Percentiles rank a stretch among this genome's conserved stretches.
Evolutionary conservation across 2,888 invertebrate species (phyloP).

Genomic region (Operophtera brumata): DNA sequence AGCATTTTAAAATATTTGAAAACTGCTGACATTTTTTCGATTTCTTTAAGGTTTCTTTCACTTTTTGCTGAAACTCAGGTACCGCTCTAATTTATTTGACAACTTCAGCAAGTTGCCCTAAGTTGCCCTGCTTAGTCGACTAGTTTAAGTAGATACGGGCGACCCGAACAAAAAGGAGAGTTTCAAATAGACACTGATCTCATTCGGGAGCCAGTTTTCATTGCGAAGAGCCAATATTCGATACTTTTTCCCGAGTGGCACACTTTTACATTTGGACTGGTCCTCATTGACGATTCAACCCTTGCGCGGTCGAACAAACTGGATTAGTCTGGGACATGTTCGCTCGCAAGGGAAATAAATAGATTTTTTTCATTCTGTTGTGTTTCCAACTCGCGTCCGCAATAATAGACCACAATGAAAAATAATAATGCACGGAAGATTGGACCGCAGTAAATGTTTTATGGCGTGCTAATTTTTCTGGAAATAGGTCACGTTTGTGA

Average conservation of each 20-base stretch:
- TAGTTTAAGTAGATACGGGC: constrained; percentile 31
- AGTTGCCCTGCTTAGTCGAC: constrained; percentile 25
- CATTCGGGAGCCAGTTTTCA: constrained; percentile 58
- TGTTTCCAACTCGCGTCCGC: constrained; percentile 63
- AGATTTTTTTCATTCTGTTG: constrained; percentile 71
- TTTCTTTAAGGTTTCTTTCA: too few species aligned
- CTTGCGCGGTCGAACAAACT: constrained; percentile 78
- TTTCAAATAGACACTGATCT: constrained; percentile 60
- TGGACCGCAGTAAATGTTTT: constrained; percentile 53
- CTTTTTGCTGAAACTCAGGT: constrained; percentile 4
- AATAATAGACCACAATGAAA: constrained; percentile 70
- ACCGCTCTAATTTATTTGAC: constrained; percentile 20
- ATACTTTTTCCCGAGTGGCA: constrained; percentile 65
- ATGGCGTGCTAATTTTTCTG: constrained; percentile 37
- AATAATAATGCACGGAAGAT: constrained; percentile 63
- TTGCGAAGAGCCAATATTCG: constrained; percentile 66
- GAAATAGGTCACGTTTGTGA: constrained; percentile 38
- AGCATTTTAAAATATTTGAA: not conserved
- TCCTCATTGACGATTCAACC: constrained; percentile 79
- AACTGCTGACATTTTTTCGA: too few species aligned
- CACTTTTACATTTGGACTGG: constrained; percentile 72
- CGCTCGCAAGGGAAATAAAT: constrained; percentile 76
- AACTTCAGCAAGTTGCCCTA: constrained; percentile 24
- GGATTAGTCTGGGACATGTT: constrained; percentile 77
- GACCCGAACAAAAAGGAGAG: constrained; percentile 47